A percentile compares a stretch with the other conserved stretches of the same genome.
These are phyloP conservation scores for Drosophila niveifrons DNA, from an alignment of 2,888 invertebrate species.

Conservation along the genomic window DNA sequence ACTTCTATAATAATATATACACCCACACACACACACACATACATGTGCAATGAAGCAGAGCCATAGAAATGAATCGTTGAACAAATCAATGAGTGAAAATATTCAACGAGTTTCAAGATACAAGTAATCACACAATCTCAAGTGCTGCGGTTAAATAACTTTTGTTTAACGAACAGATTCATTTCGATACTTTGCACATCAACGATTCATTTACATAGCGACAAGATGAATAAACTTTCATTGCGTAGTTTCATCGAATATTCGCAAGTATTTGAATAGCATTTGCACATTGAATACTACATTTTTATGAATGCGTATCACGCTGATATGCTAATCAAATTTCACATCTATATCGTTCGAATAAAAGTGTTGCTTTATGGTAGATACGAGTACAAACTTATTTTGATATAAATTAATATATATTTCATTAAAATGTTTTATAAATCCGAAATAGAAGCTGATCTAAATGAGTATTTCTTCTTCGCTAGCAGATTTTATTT, in stretches of 20 bases:
- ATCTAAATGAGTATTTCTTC: too few species aligned
- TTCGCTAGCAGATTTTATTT: too few species aligned
- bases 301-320: background rate
- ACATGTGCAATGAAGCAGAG: constrained; percentile 4
- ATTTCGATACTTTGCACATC: constrained; percentile 1
- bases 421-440: too few species aligned
- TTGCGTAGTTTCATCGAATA: background rate
- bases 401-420: too few species aligned
- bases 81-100: constrained; percentile 17
- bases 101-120: constrained; percentile 6
- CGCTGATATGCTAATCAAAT: background rate
- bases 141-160: constrained; percentile 18
- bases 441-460: too few species aligned
- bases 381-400: too few species aligned
- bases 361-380: too few species aligned
- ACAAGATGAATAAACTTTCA: background rate
- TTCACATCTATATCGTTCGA: background rate
- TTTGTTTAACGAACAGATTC: constrained; percentile 6
- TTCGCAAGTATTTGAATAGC: background rate
- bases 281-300: too few species aligned
- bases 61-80: constrained; percentile 20
- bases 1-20: constrained; percentile 3
- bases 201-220: background rate
- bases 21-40: background rate
- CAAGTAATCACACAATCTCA: constrained; percentile 7